Conservation (phyloP, 2,797 vertebrate genomes). For the Artibeus lituratus region DNA sequence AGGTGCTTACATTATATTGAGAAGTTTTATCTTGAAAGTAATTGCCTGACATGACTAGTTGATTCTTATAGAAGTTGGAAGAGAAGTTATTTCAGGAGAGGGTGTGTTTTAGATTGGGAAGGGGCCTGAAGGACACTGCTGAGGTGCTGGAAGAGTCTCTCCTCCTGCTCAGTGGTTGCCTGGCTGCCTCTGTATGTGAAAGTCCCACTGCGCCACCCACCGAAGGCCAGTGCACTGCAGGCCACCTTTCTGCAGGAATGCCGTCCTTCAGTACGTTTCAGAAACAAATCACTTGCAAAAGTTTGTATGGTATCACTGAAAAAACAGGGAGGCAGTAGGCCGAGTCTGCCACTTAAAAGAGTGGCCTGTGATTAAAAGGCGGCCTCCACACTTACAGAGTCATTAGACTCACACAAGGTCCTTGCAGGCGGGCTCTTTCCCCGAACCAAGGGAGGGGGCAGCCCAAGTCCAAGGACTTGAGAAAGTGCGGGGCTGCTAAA, state of each 20-base stretch:
- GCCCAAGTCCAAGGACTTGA: neutral
- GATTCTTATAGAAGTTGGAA: neutral
- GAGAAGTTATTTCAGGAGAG: neutral
- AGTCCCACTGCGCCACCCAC: rapidly evolving
- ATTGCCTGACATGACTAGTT: neutral
- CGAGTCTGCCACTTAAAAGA: neutral
- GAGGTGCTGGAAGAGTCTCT: neutral
- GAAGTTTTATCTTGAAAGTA: neutral
- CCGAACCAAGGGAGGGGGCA: neutral
- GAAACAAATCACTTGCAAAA: neutral
- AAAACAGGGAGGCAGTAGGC: neutral
- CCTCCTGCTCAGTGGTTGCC: neutral
- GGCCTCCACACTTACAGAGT: neutral
- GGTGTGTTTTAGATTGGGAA: neutral
- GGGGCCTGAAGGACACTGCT: neutral
- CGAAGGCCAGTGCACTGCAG: neutral
- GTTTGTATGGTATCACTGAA: neutral
- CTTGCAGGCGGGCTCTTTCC: neutral
- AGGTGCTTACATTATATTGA: neutral
- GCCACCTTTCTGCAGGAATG: neutral
- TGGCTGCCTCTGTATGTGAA: neutral
- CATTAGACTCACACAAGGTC: neutral
- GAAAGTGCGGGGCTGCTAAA: neutral
- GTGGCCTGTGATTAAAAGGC: neutral
- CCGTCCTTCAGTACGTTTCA: neutral